Conservation (phyloP, 1,140 invertebrate species). For the Laupala kohalensis region DNA sequence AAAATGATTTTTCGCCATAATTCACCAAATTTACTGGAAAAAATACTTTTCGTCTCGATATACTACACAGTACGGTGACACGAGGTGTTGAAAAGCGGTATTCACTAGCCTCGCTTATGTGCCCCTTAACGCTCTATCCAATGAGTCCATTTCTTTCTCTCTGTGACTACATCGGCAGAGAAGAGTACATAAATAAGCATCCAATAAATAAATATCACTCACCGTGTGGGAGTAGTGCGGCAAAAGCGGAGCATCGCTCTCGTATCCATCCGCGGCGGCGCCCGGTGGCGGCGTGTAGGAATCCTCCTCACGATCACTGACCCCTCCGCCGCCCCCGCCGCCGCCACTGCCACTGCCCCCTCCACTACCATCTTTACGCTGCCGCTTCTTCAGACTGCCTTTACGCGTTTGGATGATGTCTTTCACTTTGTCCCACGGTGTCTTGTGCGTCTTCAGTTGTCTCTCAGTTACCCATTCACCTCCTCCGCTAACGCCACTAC, state of each 20-base stretch:
- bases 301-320: slow-evolving; percentile 8
- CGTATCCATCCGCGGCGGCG: background rate
- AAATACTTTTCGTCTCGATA: too few relatives aligned
- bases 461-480: background rate
- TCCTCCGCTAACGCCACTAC: background rate
- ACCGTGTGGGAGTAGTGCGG: too few relatives aligned
- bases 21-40: too few relatives aligned
- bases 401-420: slow-evolving; percentile 54
- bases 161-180: too few relatives aligned
- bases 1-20: too few relatives aligned
- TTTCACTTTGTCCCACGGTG: slow-evolving; percentile 54
- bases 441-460: slow-evolving; percentile 34
- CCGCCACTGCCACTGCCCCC: background rate
- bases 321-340: background rate
- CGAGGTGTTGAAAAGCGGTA: too few relatives aligned
- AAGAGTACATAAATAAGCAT: too few relatives aligned
- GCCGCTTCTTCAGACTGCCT: slow-evolving; percentile 44
- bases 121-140: too few relatives aligned
- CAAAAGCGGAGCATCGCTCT: background rate
- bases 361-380: background rate
- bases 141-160: too few relatives aligned
- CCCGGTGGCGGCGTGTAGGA: background rate
- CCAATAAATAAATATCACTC: too few relatives aligned
- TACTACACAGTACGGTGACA: too few relatives aligned
- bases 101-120: too few relatives aligned